Percentiles rank a stretch among this genome's conserved stretches.
Evolutionary conservation across 2,797 vertebrate species (phyloP).

Genomic region (Leontopithecus rosalia): DNA sequence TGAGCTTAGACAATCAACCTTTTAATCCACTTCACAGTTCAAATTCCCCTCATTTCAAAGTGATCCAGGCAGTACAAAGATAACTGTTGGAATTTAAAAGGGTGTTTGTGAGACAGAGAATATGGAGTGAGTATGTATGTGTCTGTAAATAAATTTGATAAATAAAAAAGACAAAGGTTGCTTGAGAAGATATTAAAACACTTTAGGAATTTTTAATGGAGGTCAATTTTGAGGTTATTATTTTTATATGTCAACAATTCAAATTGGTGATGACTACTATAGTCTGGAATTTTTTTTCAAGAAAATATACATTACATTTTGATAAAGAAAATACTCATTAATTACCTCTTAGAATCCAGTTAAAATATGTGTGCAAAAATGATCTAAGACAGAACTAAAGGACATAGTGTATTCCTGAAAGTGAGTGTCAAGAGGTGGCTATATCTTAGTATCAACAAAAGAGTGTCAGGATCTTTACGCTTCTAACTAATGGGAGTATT

Average conservation of each 20-base stretch:
- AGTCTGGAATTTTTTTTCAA: not conserved
- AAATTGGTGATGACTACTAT: not conserved
- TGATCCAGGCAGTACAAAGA: not conserved
- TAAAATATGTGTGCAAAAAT: not conserved
- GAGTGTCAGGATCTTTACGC: not conserved
- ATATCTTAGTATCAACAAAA: not conserved
- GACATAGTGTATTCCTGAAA: not conserved
- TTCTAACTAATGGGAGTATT: not conserved
- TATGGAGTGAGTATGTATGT: not conserved
- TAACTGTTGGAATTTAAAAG: not conserved
- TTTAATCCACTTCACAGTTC: conserved; percentile 68
- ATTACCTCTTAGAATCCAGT: not conserved
- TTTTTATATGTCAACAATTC: conserved; percentile 22
- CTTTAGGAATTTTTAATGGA: not conserved
- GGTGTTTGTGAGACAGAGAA: not conserved
- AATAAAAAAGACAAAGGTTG: not conserved
- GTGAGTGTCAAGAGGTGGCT: not conserved
- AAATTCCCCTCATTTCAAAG: conserved; percentile 55
- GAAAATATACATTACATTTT: not conserved
- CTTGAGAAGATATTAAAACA: not conserved
- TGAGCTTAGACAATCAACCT: conserved; percentile 66
- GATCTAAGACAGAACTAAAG: not conserved
- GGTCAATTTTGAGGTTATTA: not conserved
- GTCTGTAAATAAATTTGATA: not conserved
- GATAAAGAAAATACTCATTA: not conserved